Conservation (phyloP, 2,113 vertebrate genomes). For the Nannobrachium achirus region DNA sequence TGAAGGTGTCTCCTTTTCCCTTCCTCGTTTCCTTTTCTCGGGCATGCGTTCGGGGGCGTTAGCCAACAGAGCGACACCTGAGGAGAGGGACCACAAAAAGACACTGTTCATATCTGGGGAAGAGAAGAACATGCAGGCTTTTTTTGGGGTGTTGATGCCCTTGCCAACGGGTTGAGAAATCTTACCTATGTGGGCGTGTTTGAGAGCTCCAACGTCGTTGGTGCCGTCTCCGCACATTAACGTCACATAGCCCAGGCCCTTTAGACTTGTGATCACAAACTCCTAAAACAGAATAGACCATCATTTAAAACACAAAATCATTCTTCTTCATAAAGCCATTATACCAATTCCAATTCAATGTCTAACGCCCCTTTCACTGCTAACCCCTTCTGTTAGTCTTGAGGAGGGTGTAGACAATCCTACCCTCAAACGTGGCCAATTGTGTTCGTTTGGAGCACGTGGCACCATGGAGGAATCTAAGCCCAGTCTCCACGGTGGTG, state of each 20-base stretch:
- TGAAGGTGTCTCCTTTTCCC: conserved; percentile 77
- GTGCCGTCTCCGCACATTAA: conserved; percentile 98
- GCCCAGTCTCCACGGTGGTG: too few species aligned
- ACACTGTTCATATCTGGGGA: background rate
- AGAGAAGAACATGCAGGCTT: background rate
- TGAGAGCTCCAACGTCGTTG: conserved; percentile 95
- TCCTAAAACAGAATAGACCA: conserved; percentile 78
- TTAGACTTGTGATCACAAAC: conserved; percentile 95
- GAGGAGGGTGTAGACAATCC: too few species aligned
- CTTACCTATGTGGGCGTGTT: conserved; percentile 95
- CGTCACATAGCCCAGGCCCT: conserved; percentile 90
- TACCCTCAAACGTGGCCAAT: too few species aligned
- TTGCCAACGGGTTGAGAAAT: background rate
- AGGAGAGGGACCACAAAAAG: background rate
- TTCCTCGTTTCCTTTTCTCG: conserved; percentile 78
- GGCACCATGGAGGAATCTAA: too few species aligned
- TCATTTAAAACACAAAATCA: conserved; percentile 1
- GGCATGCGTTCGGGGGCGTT: conserved; percentile 90
- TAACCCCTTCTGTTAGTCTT: too few species aligned
- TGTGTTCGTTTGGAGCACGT: too few species aligned
- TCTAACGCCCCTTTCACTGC: too few species aligned
- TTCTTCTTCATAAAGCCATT: background rate
- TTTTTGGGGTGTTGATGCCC: background rate
- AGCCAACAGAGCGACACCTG: conserved; percentile 92
- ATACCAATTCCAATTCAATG: too few species aligned